Conservation (phyloP, 1,140 invertebrate genomes). For the Leptopilina clavipes region DNA sequence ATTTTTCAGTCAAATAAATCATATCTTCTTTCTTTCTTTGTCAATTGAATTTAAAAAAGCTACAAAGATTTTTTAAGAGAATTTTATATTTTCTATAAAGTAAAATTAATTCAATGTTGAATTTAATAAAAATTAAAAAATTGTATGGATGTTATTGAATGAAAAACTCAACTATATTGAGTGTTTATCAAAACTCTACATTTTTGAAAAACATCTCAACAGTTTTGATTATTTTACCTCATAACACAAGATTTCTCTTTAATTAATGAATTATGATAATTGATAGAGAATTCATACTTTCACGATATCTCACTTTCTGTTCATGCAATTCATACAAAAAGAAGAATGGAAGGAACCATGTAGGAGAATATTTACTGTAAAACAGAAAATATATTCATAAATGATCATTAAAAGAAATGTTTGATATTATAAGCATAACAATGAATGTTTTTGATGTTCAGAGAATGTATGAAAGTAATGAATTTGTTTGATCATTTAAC, state of each 20-base stretch:
- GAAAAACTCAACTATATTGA: neutral
- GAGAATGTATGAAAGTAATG: slow-evolving; percentile 11
- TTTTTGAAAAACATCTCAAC: neutral
- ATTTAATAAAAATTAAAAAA: too few relatives aligned
- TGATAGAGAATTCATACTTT: neutral
- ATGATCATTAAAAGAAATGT: neutral
- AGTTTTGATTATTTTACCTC: slow-evolving; percentile 1
- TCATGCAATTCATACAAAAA: neutral
- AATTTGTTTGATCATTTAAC: slow-evolving; percentile 13
- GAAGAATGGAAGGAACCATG: slow-evolving; percentile 31
- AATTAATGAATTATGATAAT: neutral
- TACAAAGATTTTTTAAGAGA: too few relatives aligned
- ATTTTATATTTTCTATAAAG: too few relatives aligned
- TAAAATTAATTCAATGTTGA: too few relatives aligned
- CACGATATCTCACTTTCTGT: slow-evolving; percentile 17
- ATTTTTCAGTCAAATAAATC: too few relatives aligned
- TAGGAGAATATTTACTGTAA: neutral
- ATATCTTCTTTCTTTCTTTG: too few relatives aligned
- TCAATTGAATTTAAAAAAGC: too few relatives aligned
- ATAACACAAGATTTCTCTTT: neutral
- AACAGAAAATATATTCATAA: neutral
- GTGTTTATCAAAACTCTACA: neutral
- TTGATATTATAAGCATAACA: neutral
- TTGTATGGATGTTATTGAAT: neutral
- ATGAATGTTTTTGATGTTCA: slow-evolving; percentile 10